A percentile compares a stretch with the other conserved stretches of the same genome.
These are phyloP conservation scores for Asteroscopus sphinx DNA, from an alignment of 2,888 invertebrate species.

Conservation along the genomic window DNA sequence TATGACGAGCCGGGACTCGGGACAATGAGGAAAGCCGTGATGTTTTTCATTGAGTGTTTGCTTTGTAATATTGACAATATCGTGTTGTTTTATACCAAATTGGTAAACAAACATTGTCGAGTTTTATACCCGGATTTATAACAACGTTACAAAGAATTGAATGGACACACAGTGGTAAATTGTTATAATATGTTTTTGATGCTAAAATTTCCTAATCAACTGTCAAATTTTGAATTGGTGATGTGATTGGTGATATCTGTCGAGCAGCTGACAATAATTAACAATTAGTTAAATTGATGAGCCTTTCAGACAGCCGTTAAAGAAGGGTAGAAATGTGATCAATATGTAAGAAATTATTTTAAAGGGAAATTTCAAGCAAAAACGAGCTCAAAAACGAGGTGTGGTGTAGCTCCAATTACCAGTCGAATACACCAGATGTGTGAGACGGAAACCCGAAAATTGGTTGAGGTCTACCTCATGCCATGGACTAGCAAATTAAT, in stretches of 20 bases:
- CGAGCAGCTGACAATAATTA: too few species aligned
- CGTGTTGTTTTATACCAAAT: constrained; percentile 47
- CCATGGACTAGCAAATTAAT: constrained; percentile 22
- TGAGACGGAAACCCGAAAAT: constrained; percentile 15
- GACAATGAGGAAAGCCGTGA: constrained; percentile 40
- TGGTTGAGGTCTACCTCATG: constrained; percentile 17
- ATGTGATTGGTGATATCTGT: too few species aligned
- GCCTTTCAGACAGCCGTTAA: too few species aligned
- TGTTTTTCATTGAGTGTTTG: constrained; percentile 49
- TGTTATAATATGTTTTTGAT: not conserved
- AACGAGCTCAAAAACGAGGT: too few species aligned
- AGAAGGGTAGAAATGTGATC: too few species aligned
- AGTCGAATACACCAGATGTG: not conserved
- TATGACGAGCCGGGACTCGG: constrained; percentile 37
- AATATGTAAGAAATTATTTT: too few species aligned
- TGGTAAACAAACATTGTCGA: constrained; percentile 32
- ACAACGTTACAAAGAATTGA: constrained; percentile 4
- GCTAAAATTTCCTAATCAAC: too few species aligned
- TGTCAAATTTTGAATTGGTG: too few species aligned
- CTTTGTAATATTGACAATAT: constrained; percentile 39
- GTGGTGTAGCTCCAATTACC: constrained; percentile 1
- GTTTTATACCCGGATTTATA: constrained; percentile 26
- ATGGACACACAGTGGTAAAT: not conserved
- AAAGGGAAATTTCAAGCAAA: too few species aligned
- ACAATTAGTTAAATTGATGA: too few species aligned